These are phyloP conservation scores for Adelphocoris suturalis DNA, from an alignment of 2,888 invertebrate species.

Conservation along the genomic window DNA sequence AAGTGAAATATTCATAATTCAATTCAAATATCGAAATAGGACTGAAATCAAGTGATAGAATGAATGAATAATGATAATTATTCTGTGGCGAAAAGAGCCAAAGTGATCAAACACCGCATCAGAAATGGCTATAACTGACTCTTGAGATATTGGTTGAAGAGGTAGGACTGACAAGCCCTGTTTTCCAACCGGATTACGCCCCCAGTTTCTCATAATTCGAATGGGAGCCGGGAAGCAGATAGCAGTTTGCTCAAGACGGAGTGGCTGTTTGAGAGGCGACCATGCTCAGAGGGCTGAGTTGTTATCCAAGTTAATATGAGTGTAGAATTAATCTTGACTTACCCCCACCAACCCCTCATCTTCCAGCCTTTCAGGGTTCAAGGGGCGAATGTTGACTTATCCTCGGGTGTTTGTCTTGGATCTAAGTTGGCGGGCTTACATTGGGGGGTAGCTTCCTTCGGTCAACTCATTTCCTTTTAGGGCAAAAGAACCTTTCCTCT, in stretches of 20 bases:
- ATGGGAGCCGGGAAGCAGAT: neutral
- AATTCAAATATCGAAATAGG: too few species aligned
- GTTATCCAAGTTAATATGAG: slow-evolving; percentile 54
- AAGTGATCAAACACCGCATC: neutral
- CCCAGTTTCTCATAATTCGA: slow-evolving; percentile 6
- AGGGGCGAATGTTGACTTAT: slow-evolving; percentile 63
- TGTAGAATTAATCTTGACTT: slow-evolving; percentile 65
- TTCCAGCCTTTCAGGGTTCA: slow-evolving; percentile 54
- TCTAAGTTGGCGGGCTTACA: slow-evolving; percentile 44
- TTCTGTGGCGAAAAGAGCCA: too few species aligned
- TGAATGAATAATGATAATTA: too few species aligned
- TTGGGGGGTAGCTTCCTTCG: slow-evolving; percentile 52
- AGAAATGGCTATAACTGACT: neutral
- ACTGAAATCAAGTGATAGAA: too few species aligned
- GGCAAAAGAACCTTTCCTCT: neutral
- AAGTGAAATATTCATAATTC: too few species aligned
- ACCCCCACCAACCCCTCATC: neutral
- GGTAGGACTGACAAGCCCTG: neutral
- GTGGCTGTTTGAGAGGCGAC: slow-evolving; percentile 4
- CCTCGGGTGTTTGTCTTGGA: slow-evolving; percentile 64
- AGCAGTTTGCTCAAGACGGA: slow-evolving; percentile 29
- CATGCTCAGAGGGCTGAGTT: slow-evolving; percentile 27
- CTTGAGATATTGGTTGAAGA: slow-evolving; percentile 1
- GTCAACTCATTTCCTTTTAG: slow-evolving; percentile 44
- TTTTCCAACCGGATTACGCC: neutral